These are phyloP conservation scores for Acronicta psi DNA, from an alignment of 2,888 invertebrate species.

Conservation along the genomic window DNA sequence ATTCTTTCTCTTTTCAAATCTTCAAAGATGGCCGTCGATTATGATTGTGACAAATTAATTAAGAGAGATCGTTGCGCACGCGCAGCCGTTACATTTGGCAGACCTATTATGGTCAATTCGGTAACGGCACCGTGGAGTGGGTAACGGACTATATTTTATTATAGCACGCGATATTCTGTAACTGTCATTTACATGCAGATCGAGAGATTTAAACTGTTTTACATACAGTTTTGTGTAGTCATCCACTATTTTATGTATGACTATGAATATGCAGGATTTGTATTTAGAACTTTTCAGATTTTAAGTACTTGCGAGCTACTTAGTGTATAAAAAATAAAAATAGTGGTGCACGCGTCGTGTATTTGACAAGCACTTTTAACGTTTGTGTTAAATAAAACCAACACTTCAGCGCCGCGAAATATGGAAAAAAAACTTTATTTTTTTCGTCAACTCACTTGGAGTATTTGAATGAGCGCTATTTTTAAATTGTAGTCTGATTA, in stretches of 20 bases:
- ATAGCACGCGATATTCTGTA: slow-evolving; percentile 69
- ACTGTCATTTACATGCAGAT: slow-evolving; percentile 49
- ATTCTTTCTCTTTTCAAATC: slow-evolving; percentile 29
- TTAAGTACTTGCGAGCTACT: slow-evolving; percentile 5
- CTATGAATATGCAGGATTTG: slow-evolving; percentile 28
- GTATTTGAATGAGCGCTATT: slow-evolving; percentile 1
- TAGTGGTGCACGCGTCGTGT: slow-evolving; percentile 22
- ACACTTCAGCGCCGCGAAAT: slow-evolving; percentile 1
- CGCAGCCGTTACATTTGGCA: slow-evolving; percentile 64
- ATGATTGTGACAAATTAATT: slow-evolving; percentile 67
- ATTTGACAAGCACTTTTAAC: slow-evolving; percentile 22
- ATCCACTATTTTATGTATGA: slow-evolving; percentile 17
- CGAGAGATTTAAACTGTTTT: slow-evolving; percentile 47
- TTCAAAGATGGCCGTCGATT: slow-evolving; percentile 32
- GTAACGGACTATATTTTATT: slow-evolving; percentile 73
- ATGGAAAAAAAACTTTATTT: slow-evolving; percentile 2
- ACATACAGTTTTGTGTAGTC: slow-evolving; percentile 44
- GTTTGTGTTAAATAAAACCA: slow-evolving; percentile 14
- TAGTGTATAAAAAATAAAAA: slow-evolving; percentile 4
- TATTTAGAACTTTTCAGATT: slow-evolving; percentile 7
- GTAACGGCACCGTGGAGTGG: slow-evolving; percentile 76
- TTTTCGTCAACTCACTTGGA: not conserved
- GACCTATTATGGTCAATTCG: slow-evolving; percentile 71
- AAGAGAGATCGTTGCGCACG: slow-evolving; percentile 68
- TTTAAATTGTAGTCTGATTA: not conserved